Conservation (phyloP, 2,888 invertebrate genomes). For the Linyphia triangularis region DNA sequence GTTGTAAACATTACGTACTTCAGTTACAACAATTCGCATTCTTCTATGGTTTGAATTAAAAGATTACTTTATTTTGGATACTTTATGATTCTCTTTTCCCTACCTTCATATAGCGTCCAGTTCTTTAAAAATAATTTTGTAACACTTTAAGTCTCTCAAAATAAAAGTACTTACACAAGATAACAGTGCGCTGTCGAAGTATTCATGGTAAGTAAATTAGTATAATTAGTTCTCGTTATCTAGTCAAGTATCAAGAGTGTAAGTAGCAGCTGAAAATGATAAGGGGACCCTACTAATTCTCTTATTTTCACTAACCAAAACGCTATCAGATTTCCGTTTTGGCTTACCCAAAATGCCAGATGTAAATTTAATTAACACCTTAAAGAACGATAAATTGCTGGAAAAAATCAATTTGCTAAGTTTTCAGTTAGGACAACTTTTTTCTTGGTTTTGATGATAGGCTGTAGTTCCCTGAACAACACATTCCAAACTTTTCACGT, state of each 20-base stretch:
- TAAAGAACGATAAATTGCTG: slow-evolving; percentile 31
- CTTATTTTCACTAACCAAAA: slow-evolving; percentile 62
- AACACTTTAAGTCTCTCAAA: neutral
- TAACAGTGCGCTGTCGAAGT: slow-evolving; percentile 54
- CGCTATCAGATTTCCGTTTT: slow-evolving; percentile 54
- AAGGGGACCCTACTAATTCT: slow-evolving; percentile 52
- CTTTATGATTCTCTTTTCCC: too few relatives aligned
- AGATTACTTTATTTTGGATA: too few relatives aligned
- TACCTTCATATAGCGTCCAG: too few relatives aligned
- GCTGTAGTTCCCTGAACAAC: neutral
- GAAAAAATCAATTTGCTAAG: slow-evolving; percentile 27
- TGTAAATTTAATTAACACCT: slow-evolving; percentile 66
- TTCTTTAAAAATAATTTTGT: too few relatives aligned
- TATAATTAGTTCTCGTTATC: slow-evolving; percentile 70
- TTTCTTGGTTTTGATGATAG: neutral
- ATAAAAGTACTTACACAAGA: neutral
- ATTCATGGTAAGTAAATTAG: slow-evolving; percentile 63
- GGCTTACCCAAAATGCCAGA: slow-evolving; percentile 17
- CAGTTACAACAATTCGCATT: too few relatives aligned
- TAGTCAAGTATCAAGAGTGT: slow-evolving; percentile 20
- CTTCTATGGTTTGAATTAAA: too few relatives aligned
- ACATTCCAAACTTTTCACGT: too few relatives aligned
- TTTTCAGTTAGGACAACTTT: slow-evolving; percentile 6
- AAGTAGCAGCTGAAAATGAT: slow-evolving; percentile 47
- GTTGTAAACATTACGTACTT: too few relatives aligned